Percentiles rank a stretch among this genome's conserved stretches.
Evolutionary conservation across 2,113 vertebrate species (phyloP).

Genomic region (Cacatua alba): DNA sequence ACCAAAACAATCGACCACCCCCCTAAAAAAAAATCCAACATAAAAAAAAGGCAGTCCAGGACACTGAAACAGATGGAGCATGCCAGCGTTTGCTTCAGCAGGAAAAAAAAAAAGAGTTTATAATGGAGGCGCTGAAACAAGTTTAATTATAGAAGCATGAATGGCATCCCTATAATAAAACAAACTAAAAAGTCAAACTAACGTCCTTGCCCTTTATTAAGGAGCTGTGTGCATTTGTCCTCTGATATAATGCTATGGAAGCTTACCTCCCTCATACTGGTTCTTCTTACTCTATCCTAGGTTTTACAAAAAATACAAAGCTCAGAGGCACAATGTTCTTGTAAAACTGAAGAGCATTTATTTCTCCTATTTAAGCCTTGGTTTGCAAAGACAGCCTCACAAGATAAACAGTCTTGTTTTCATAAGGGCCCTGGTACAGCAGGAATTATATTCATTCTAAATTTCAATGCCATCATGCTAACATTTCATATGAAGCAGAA

Average conservation of each 20-base stretch:
- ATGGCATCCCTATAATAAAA: conserved; percentile 35
- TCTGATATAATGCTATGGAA: neutral
- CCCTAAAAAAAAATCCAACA: neutral
- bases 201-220: neutral
- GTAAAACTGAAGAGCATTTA: neutral
- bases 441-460: conserved; percentile 25
- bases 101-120: neutral
- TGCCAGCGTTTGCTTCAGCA: conserved; percentile 19
- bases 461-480: neutral
- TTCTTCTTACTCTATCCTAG: neutral
- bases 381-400: neutral
- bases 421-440: neutral
- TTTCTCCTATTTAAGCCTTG: conserved; percentile 39
- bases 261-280: neutral
- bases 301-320: neutral
- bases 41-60: neutral
- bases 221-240: neutral
- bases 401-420: conserved; percentile 39
- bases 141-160: conserved; percentile 57
- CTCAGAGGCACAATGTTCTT: neutral
- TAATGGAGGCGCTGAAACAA: conserved; percentile 2
- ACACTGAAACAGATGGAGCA: conserved; percentile 34
- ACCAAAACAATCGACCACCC: accelerated
- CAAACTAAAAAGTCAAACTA: conserved; percentile 22
- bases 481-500: conserved; percentile 29